Base-by-base conservation (phyloP, 2,888 invertebrate species). In the Creontiades dilutus region DNA sequence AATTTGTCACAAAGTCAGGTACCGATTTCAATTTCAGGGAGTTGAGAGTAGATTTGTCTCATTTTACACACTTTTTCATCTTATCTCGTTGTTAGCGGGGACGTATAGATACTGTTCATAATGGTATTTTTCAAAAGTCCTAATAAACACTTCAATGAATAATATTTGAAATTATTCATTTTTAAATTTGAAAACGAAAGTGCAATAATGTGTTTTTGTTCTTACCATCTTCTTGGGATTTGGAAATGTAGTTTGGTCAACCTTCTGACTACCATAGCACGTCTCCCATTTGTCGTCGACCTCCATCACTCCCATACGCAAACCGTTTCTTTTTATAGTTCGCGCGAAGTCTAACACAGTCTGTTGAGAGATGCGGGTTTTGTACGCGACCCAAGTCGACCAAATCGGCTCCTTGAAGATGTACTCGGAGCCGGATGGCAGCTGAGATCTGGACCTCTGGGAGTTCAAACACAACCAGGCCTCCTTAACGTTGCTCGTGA, bases 211-310 rank as follows among this genome's bases (percentile, higher is more conserved):
- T 37, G 2, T 37, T 37, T 37, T 7, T 37, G 37, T 37, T 37
- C 37, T 90, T 0, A 96, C 94, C 16, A 97, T 94, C 82, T 94
- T 93, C 87, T 94, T 95, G n/a, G 97, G 94, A 91, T 96, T 93
- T 0, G 96, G 95, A 92, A 98, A 96, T 92, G 96, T 97, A 11
- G 93, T 93, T 37, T 94, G 93, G 91, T 97, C 95, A 90, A 98
- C 97, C 3, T 94, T 94, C 87, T 97, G 94, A 0, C 97, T 96
- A 0, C 98, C 98, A 93, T 98, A 97, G 92, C 97, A 96, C 13
- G 95, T 95, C 93, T 98, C 97, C 97, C 98, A 98, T 37, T 96
- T 95, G 92, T 98, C 98, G 92, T 98, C 98, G 90, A 98, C 97
- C 93, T 98, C 98, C 78, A 97, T 93, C 93, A 97, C 97, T 75